Conservation (phyloP, 2,888 invertebrate species). For the Crematogaster levior region DNA sequence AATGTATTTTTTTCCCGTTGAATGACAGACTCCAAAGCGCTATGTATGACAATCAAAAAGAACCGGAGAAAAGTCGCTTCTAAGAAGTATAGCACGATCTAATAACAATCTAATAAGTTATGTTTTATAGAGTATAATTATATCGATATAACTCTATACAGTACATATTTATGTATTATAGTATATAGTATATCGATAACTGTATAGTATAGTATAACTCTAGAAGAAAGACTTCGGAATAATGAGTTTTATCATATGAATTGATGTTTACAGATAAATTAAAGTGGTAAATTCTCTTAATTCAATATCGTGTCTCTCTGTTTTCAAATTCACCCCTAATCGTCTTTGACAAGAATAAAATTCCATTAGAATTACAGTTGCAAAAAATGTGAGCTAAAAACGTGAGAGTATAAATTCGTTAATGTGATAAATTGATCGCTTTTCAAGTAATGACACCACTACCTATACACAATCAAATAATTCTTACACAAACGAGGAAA, state of each 20-base stretch:
- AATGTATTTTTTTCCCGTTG: constrained; percentile 43
- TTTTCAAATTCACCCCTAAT: neutral
- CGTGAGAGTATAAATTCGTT: neutral
- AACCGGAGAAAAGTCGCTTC: neutral
- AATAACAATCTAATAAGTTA: neutral
- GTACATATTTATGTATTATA: too few relatives aligned
- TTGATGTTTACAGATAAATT: constrained; percentile 5
- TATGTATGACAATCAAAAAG: constrained; percentile 2
- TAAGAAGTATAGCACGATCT: neutral
- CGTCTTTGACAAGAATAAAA: neutral
- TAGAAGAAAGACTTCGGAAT: neutral
- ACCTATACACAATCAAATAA: constrained; percentile 12
- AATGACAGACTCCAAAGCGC: constrained; percentile 43
- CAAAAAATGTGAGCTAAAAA: neutral
- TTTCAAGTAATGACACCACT: neutral
- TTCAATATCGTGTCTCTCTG: neutral
- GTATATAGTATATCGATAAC: too few relatives aligned
- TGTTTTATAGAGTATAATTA: neutral
- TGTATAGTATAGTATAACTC: too few relatives aligned
- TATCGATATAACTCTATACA: neutral
- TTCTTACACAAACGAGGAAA: neutral
- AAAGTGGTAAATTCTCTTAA: constrained; percentile 2
- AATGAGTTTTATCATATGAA: neutral
- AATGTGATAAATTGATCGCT: constrained; percentile 13
- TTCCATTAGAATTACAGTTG: neutral